A percentile compares a stretch with the other conserved stretches of the same genome.
Evolutionary conservation across 1,140 invertebrate species (phyloP).

Genomic region (Copidosoma floridanum): DNA sequence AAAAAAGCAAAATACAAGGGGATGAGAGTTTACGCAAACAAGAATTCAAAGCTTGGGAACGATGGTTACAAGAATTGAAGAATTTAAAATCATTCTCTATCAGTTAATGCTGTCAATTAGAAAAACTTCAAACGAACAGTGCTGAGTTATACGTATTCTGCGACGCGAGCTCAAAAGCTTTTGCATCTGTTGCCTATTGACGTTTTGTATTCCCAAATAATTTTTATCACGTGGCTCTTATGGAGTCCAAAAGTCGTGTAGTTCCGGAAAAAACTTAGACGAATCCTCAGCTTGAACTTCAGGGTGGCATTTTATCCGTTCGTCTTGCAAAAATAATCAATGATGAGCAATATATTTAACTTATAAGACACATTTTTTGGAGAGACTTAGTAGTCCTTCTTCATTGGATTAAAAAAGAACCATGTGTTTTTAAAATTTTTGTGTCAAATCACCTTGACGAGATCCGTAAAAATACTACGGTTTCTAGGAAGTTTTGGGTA

Average conservation of each 20-base stretch:
- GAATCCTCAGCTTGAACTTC: neutral
- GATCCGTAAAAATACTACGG: neutral
- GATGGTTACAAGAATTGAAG: constrained; percentile 13
- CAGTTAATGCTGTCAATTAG: neutral
- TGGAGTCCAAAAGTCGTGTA: neutral
- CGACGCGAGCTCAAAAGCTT: constrained; percentile 40
- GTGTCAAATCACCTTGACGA: neutral
- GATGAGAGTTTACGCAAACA: neutral
- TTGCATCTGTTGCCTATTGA: constrained; percentile 36
- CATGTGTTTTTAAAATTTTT: neutral
- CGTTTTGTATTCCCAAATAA: neutral
- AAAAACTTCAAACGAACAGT: neutral
- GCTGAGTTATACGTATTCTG: constrained; percentile 37
- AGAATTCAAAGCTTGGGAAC: constrained; percentile 2
- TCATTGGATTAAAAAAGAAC: neutral
- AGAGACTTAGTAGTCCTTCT: neutral
- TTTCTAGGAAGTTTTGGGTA: neutral
- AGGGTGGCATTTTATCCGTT: neutral
- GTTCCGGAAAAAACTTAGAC: neutral
- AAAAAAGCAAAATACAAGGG: neutral
- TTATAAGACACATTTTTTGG: neutral
- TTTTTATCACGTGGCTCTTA: neutral
- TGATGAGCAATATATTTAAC: neutral
- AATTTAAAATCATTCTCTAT: neutral
- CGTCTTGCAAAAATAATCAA: neutral